Base-by-base conservation (phyloP, 2,797 vertebrate genomes). In the Typhlichthys subterraneus region DNA sequence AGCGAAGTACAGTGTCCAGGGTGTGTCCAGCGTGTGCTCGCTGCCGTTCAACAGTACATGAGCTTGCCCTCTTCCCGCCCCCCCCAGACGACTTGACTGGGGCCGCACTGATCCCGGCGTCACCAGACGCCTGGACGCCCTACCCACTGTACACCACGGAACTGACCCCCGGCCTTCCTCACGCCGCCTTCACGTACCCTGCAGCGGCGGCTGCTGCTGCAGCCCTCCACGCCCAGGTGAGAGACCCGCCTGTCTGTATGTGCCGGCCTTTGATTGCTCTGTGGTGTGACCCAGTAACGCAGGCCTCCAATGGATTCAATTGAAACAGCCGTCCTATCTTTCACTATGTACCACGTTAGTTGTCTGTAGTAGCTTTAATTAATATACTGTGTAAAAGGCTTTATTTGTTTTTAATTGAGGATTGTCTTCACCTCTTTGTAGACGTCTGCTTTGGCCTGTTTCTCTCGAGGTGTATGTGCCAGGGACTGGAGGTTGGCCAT, bases 121-220 rank as follows among this genome's bases (percentile, higher is more conserved):
- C 98, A 45, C 96, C 98, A 0, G 97, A 99, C 79, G 93, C 96
- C 0, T 99, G 98, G 98, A 94, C 96, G 73, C 97, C 98, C 38
- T 99, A 99, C 79, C 96, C 97, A 0, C 92, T 99, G 63, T 99
- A 99, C 87, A 95, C 96, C 87, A 95, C 96, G 0, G 97, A 99
- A 91, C 91, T 99, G 81, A 93, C 95, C 85, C 98, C 97, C 0
- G 95, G 96, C 76, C 95, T 99, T 65, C 97, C 97, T 63, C 97
- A 99, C 12, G 92, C 96, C 0, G 95, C 98, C 45, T 98, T 99
- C 90, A 96, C 95, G 0, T 99, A 98, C 78, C 97, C 98, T 0
- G 96, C 97, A 0, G 95, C 97, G 0, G 96, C 97, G 0, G 96
- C 97, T 0, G 96, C 97, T 0, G 95, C 96, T 0, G 96, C 97